A percentile compares a stretch with the other conserved stretches of the same genome.
These are phyloP conservation scores for Numenius arquata DNA, from an alignment of 2,113 vertebrate species.

Conservation along the genomic window DNA sequence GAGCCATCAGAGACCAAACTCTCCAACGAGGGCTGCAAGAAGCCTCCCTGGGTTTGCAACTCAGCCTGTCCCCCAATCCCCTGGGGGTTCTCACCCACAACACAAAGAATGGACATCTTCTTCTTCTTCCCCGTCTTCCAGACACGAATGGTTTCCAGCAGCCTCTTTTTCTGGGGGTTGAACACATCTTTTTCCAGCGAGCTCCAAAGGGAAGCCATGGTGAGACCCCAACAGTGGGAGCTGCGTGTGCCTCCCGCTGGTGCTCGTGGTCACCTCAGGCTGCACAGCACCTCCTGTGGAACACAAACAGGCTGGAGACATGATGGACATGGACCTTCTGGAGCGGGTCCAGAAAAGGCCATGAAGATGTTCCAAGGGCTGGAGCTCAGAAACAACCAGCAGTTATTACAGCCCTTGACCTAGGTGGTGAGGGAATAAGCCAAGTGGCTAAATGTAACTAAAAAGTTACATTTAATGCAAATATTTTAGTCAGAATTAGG, in stretches of 20 bases:
- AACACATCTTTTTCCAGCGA: conserved; percentile 22
- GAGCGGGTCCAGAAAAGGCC: neutral
- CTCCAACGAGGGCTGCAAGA: neutral
- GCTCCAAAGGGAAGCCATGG: conserved; percentile 45
- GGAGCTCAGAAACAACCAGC: neutral
- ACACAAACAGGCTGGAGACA: neutral
- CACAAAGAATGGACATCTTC: conserved; percentile 47
- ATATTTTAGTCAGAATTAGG: neutral
- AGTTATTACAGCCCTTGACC: neutral
- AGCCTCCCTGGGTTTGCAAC: neutral
- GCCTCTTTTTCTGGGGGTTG: neutral
- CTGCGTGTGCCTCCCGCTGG: neutral
- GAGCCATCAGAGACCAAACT: neutral
- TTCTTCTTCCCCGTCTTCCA: conserved; percentile 56
- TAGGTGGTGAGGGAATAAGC: no score
- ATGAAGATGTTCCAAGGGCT: neutral
- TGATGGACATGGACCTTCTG: neutral
- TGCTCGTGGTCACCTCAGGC: neutral
- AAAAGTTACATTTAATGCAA: neutral
- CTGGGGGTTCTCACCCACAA: neutral
- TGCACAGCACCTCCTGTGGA: neutral
- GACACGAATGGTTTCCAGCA: conserved; percentile 24
- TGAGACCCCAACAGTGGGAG: neutral
- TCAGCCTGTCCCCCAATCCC: neutral
- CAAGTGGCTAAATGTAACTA: neutral